Evolutionary conservation across 2,888 invertebrate genomes (phyloP), one percentile per base, ranked within the genome.

Genomic region (Erebia epiphron): DNA sequence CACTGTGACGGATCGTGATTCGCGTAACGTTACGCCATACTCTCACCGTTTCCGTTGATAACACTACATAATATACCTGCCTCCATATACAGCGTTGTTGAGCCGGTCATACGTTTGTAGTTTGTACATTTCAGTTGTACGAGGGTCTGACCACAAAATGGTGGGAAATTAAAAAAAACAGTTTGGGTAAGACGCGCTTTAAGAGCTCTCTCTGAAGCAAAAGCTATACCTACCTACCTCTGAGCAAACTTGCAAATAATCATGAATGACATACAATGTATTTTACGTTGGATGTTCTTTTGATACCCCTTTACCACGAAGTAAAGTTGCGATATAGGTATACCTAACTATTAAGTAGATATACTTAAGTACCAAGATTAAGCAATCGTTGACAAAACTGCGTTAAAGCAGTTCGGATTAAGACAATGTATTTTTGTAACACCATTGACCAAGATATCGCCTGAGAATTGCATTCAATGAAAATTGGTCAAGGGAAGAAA

Each of bases 381-480:
- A 50, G 60, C 41, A 69, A 61, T 52, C 50, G 35, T 64, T 68
- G 64, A 52, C 66, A 67, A 58, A 64, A 63, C 71, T 71, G 46
- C 21, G 60, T 56, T 21, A 56, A 62, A 61, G 46, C 54, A 67
- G 66, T 54, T 61, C 57, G 60, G 60, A 67, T 69, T 60, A 67
- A 69, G 64, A 69, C 67, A 73, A 69, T 71, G 67, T 50, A 18
- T 69, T 73, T 73, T 71, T 64, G 67, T 71, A 67, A 67, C 63
- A 69, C 60, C 16, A 56, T 71, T 73, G 61, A 61, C 64, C 71
- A 69, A 73, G 43, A 69, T 70, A 73, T 63, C 26, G 52, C n/a
- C 69, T 72, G 69, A 67, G 72, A 72, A 63, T 52, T 46, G 57
- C 58, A 72, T 69, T 72, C 66, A 67, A 67, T 69, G 66, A 58